Percentiles rank a stretch among this genome's conserved stretches.
These are phyloP conservation scores for Rhadina sibilatrix DNA, from an alignment of 2,113 vertebrate species.

Conservation along the genomic window DNA sequence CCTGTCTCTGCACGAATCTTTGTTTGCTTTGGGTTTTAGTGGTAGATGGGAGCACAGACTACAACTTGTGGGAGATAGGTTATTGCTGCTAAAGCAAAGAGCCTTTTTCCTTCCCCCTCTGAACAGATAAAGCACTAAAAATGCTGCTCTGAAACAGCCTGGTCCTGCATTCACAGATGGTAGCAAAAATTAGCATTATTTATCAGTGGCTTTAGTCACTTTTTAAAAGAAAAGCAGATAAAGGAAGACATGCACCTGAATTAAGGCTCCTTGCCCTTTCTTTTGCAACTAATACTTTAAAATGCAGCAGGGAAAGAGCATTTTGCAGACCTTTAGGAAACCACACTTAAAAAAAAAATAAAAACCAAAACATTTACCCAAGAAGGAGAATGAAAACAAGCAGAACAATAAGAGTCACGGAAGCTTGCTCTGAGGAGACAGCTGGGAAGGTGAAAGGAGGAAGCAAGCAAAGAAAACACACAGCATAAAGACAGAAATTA, in stretches of 20 bases:
- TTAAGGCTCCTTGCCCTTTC: neutral
- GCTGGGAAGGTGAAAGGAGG: constrained; percentile 42
- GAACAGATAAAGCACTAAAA: neutral
- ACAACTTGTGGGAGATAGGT: neutral
- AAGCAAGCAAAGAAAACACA: neutral
- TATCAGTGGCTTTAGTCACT: neutral
- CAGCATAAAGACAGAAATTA: neutral
- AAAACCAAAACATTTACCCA: neutral
- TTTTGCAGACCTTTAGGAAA: neutral
- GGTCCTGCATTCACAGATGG: neutral
- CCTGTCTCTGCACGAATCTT: neutral
- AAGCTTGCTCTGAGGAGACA: constrained; percentile 37
- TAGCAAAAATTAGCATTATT: constrained; percentile 4
- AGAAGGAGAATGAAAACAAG: constrained; percentile 13
- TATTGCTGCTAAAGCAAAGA: neutral
- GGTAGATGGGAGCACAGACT: neutral
- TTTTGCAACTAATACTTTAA: neutral
- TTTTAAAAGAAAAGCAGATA: neutral
- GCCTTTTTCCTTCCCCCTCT: neutral
- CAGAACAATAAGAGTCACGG: constrained; percentile 26
- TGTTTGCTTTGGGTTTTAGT: constrained; percentile 23
- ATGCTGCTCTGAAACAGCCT: neutral
- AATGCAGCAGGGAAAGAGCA: neutral
- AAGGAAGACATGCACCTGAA: neutral
- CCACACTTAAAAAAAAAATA: neutral